Base-by-base conservation (phyloP, 2,113 vertebrate species). In the Edolisoma coerulescens region DNA sequence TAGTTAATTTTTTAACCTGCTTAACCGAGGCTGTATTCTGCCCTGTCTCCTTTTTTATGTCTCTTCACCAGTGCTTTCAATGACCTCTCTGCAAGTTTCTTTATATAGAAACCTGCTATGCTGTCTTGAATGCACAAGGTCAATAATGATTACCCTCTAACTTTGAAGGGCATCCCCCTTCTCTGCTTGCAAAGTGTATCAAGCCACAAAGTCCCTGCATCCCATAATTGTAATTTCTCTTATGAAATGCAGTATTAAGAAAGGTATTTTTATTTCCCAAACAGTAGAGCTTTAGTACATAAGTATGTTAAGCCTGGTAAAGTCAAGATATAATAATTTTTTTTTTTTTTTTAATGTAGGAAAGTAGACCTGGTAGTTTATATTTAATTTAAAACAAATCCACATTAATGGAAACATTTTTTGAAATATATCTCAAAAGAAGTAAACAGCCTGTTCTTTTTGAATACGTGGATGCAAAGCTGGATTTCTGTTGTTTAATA, bases 141-240 rank as follows among this genome's bases (percentile, higher is more conserved):
- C 96, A 97, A 92, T 96, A 96, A 97, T 96, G 96, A 97, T 97
- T 97, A 95, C 96, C 96, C 96, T 97, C 96, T 92, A 97, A 97
- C 96, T 96, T 96, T 96, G 96, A 96, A 97, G 96, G 96, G 93
- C 96, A 94, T 93, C 92, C 95, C 93, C 93, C 89, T 93, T 96
- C 92, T 96, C 86, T 0, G 45, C 90, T 95, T 96, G 90, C 93
- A 78, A 74, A 78, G 50, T 71, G 6, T 90, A 84, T 75, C 95
- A 78, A 95, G 49, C 63, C 93, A 78, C 56, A 33, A 64, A 94
- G 86, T 82, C 80, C 53, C 90, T 84, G 88, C 93, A 82, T 96
- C 73, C 90, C 44, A 24, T 70, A 84, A 84, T 23, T 87, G 61
- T 76, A 81, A 92, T 91, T 94, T 96, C 56, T 90, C 41, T 54